Evolutionary conservation across 2,888 invertebrate genomes (phyloP).

Genomic region (Drosophila formosana): DNA sequence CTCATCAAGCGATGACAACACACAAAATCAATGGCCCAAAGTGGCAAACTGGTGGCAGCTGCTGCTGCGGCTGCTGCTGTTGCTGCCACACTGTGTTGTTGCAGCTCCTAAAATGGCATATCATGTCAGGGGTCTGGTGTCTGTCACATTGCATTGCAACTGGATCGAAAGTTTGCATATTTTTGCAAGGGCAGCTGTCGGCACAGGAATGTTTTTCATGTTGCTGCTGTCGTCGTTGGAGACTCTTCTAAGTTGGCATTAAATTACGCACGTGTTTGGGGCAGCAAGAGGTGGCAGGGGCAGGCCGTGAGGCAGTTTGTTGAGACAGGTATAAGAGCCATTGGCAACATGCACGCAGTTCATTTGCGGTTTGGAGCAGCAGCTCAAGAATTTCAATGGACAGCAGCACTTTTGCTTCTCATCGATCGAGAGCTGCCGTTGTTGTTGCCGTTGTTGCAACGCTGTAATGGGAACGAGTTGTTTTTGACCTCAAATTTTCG

Average conservation of each 20-base stretch:
- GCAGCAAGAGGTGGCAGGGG: not conserved
- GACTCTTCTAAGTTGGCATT: slow-evolving; percentile 76
- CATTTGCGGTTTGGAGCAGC: slow-evolving; percentile 46
- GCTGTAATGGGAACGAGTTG: slow-evolving; percentile 71
- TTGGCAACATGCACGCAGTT: slow-evolving; percentile 62
- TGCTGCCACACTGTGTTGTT: slow-evolving; percentile 1
- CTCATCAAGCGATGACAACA: slow-evolving; percentile 69
- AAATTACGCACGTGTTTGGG: slow-evolving; percentile 55
- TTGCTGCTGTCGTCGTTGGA: slow-evolving; percentile 9
- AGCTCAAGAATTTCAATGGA: slow-evolving; percentile 73
- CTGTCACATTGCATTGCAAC: slow-evolving; percentile 70
- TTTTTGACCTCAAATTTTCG: slow-evolving; percentile 71
- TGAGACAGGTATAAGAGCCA: slow-evolving; percentile 30
- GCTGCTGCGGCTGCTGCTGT: slow-evolving; percentile 38
- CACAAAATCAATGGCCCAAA: slow-evolving; percentile 60
- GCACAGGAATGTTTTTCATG: slow-evolving; percentile 36
- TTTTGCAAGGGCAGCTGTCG: slow-evolving; percentile 71
- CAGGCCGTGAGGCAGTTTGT: not conserved
- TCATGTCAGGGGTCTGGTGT: slow-evolving; percentile 66
- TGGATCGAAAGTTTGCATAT: slow-evolving; percentile 73
- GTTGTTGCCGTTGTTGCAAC: slow-evolving; percentile 2
- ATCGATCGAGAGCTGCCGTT: slow-evolving; percentile 27
- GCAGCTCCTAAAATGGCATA: slow-evolving; percentile 67
- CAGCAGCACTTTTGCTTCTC: slow-evolving; percentile 37
- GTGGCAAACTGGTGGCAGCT: slow-evolving; percentile 30